These are phyloP conservation scores for Nothura maculosa DNA, from an alignment of 2,797 vertebrate species.

Conservation along the genomic window DNA sequence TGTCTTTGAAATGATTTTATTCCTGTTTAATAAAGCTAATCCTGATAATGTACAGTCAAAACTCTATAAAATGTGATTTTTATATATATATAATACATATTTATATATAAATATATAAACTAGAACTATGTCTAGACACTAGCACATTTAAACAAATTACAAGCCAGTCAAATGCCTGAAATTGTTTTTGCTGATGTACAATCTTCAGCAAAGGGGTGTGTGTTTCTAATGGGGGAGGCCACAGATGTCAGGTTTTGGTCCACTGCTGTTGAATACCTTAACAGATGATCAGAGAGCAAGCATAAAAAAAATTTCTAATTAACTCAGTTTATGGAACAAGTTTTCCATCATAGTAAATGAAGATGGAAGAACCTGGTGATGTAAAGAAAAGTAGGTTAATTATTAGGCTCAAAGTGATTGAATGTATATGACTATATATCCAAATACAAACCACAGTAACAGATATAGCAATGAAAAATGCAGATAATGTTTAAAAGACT, in stretches of 20 bases:
- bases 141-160: not conserved
- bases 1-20: not conserved
- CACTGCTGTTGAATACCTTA: not conserved
- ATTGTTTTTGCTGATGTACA: not conserved
- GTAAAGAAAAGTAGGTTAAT: not conserved
- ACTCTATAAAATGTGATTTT: not conserved
- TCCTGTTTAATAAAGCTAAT: not conserved
- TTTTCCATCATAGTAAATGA: not conserved
- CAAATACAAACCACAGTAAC: not conserved
- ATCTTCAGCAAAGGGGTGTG: not conserved
- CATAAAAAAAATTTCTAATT: not conserved
- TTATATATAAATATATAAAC: not conserved
- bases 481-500: not conserved
- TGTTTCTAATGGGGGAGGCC: not conserved
- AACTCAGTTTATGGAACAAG: not conserved
- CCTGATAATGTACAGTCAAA: not conserved
- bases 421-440: not conserved
- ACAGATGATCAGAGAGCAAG: not conserved
- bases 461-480: not conserved
- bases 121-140: not conserved
- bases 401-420: not conserved
- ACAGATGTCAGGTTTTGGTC: not conserved
- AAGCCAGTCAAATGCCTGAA: not conserved
- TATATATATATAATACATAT: not conserved
- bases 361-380: not conserved